Evolutionary conservation across 2,888 invertebrate genomes (phyloP).

Genomic region (Operophtera brumata): DNA sequence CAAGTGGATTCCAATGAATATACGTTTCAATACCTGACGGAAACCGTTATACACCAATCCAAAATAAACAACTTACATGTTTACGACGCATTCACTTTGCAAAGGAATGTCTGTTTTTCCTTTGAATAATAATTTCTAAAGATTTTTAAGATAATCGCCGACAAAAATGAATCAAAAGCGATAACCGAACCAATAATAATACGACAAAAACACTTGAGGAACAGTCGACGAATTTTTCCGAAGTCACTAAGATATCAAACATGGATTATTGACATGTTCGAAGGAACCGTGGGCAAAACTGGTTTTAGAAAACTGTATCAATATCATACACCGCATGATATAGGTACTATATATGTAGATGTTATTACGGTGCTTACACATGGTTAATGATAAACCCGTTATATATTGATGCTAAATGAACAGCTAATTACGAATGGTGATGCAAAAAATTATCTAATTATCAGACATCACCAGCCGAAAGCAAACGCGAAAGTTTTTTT

Average conservation of each 20-base stretch:
- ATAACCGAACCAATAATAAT: background rate
- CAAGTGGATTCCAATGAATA: slow-evolving; percentile 52
- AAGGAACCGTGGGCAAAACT: slow-evolving; percentile 15
- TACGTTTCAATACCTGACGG: slow-evolving; percentile 45
- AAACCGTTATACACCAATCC: slow-evolving; percentile 64
- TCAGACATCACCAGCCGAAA: background rate
- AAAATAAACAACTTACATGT: slow-evolving; percentile 63
- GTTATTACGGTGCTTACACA: slow-evolving; percentile 47
- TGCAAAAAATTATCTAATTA: slow-evolving; percentile 8
- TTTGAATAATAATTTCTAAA: slow-evolving; percentile 53
- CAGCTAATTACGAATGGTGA: slow-evolving; percentile 16
- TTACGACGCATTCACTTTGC: slow-evolving; percentile 47
- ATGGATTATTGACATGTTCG: slow-evolving; percentile 15
- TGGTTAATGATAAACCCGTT: slow-evolving; percentile 42
- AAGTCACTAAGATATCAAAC: slow-evolving; percentile 6
- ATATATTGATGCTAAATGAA: slow-evolving; percentile 31
- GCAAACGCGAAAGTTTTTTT: background rate
- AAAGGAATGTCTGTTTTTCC: slow-evolving; percentile 49
- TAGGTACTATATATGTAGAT: slow-evolving; percentile 20
- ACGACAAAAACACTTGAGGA: background rate
- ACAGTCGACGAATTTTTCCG: background rate
- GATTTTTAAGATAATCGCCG: slow-evolving; percentile 33
- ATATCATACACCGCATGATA: slow-evolving; percentile 12
- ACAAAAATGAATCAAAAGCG: slow-evolving; percentile 10
- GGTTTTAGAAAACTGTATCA: slow-evolving; percentile 28